A percentile compares a stretch with the other conserved stretches of the same genome.
Conservation (phyloP, 2,888 invertebrate species). For the Sisyra nigra region DNA sequence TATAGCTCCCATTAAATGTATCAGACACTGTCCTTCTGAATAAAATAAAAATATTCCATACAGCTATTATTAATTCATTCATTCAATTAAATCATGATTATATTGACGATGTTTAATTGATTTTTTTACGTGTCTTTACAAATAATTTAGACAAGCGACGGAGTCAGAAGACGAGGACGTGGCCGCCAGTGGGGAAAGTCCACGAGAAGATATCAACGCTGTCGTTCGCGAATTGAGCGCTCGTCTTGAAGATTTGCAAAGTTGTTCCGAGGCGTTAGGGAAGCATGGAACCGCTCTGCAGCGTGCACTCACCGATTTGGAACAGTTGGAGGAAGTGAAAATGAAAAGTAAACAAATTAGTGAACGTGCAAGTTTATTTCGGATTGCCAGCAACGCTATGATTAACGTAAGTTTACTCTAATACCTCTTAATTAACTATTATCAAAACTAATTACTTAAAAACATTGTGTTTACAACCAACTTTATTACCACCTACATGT, state of each 20-base stretch:
- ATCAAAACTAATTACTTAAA: too few relatives aligned
- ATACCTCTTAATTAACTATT: too few relatives aligned
- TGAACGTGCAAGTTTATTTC: slow-evolving; percentile 87
- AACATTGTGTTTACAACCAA: too few relatives aligned
- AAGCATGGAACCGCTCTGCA: slow-evolving; percentile 79
- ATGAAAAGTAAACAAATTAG: slow-evolving; percentile 77
- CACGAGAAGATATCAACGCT: slow-evolving; percentile 34
- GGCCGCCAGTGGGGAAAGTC: slow-evolving; percentile 30
- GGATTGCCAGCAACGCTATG: slow-evolving; percentile 93
- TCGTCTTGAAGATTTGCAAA: slow-evolving; percentile 77
- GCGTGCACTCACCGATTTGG: slow-evolving; percentile 60
- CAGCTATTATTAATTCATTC: slow-evolving; percentile 27
- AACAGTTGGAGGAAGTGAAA: slow-evolving; percentile 45
- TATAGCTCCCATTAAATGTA: too few relatives aligned
- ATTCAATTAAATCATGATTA: not conserved
- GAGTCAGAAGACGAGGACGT: slow-evolving; percentile 52
- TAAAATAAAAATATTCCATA: too few relatives aligned
- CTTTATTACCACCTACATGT: too few relatives aligned
- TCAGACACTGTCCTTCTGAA: too few relatives aligned
- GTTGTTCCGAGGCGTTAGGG: slow-evolving; percentile 79
- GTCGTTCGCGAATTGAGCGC: slow-evolving; percentile 57
- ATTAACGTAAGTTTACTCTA: slow-evolving; percentile 56
- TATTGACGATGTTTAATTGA: slow-evolving; percentile 5
- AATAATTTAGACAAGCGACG: slow-evolving; percentile 39
- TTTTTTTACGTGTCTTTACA: slow-evolving; percentile 4